Percentiles rank a stretch among this genome's conserved stretches.
phyloP scores from a whole-genome alignment of 2,113 vertebrate genomes.

The Eudyptes chrysolophus region DNA sequence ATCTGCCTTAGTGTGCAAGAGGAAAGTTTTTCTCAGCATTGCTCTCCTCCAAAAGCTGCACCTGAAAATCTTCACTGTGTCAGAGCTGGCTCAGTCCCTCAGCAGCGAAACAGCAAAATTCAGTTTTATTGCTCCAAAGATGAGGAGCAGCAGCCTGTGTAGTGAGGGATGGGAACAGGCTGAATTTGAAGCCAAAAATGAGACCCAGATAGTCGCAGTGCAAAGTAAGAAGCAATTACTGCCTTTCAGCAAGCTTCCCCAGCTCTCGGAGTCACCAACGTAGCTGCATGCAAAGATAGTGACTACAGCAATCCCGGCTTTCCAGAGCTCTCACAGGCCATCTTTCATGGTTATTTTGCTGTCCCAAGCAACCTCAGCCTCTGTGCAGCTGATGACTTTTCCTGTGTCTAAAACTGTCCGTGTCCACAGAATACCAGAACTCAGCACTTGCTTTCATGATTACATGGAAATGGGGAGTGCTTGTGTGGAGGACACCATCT shows the following conservation, averaged over 20 bases:
- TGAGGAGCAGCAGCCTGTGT: neutral
- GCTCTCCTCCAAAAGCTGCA: neutral
- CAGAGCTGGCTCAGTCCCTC: neutral
- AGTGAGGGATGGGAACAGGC: neutral
- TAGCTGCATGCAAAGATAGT: neutral
- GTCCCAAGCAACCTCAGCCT: neutral
- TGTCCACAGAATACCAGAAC: neutral
- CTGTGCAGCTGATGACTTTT: neutral
- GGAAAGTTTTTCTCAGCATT: neutral
- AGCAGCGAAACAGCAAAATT: neutral
- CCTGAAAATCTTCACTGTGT: neutral
- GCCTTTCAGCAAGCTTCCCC: neutral
- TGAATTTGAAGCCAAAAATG: neutral
- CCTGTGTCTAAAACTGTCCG: rapidly evolving
- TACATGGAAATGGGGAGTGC: neutral
- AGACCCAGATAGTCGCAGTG: neutral
- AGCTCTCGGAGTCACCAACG: neutral
- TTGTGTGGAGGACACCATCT: neutral
- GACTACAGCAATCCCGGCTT: neutral
- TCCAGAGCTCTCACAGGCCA: neutral
- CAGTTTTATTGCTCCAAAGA: neutral
- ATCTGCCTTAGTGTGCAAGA: neutral
- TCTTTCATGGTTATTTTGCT: neutral
- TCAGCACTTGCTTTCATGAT: neutral
- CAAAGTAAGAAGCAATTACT: neutral